phyloP scores from a whole-genome alignment of 2,113 vertebrate genomes.

The Halcyon senegalensis region DNA sequence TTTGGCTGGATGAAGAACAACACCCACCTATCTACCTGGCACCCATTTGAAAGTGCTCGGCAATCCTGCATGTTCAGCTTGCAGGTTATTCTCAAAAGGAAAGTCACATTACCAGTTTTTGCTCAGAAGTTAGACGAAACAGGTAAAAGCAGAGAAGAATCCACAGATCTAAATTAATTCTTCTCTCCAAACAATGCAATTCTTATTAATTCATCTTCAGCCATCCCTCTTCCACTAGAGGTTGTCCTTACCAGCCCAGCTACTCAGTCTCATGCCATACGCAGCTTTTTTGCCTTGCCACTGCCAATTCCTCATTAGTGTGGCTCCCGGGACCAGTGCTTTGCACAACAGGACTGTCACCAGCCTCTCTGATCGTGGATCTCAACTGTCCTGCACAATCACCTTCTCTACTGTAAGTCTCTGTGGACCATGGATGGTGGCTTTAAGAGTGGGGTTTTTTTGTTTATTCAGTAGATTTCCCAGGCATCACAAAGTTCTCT shows the following conservation, averaged over 20 bases:
- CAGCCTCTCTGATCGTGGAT: neutral
- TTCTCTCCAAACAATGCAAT: neutral
- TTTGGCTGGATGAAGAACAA: neutral
- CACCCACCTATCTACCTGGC: neutral
- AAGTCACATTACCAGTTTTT: neutral
- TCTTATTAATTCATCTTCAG: neutral
- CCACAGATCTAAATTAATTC: neutral
- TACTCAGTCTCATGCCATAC: neutral
- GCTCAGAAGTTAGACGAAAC: neutral
- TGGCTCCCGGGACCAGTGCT: neutral
- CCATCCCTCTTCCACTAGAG: neutral
- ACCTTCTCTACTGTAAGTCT: accelerated
- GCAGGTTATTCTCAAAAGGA: neutral
- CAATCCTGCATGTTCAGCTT: neutral
- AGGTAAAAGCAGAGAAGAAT: neutral
- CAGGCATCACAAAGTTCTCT: neutral
- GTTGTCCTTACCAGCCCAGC: neutral
- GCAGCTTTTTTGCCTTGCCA: neutral
- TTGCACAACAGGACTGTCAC: neutral
- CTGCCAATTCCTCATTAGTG: neutral
- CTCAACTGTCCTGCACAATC: neutral
- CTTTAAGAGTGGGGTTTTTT: neutral
- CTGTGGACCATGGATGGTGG: neutral
- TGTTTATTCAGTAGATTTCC: neutral
- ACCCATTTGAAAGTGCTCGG: neutral